Base-by-base conservation (phyloP, 2,113 vertebrate species). In the Jacana jacana region DNA sequence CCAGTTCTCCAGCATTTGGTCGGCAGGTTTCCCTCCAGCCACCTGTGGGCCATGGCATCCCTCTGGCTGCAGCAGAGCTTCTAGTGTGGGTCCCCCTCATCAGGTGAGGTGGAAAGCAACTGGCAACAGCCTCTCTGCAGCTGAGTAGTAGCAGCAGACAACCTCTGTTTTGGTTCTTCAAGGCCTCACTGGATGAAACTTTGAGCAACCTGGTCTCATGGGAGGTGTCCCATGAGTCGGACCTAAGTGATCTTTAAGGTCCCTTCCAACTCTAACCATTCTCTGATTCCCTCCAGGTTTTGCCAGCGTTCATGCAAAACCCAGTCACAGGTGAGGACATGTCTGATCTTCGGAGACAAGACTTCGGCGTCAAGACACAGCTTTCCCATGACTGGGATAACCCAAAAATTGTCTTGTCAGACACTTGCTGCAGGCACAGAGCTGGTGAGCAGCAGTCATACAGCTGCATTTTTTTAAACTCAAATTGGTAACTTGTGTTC, bases 241-340 rank as follows among this genome's bases (percentile, higher is more conserved):
- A 65, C 10, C 28, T 44, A 2, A 9, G 20, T 22, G 28, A 44
- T 16, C 40, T 65, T 65, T 31, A 65, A 15, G 40, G 40, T 65
- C 30, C 40, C 63, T 65, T 65, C 63, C 40, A 65, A 31, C 40
- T 18, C 13, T 20, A 40, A 65, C 28, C 40, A 31, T 65, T 65
- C 28, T 44, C 9, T 44, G 28, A 44, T 22, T 65, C 27, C 60
- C 44, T 18, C 46, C 42, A 68, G 63, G 17, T 10, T 79, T 66
- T 70, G 40, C 65, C 64, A 22, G 44, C 0, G 0, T 3, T 60
- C 66, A 23, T 17, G 73, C n/a, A 86, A 70, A 86, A 75, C 12
- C 11, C 2, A 1, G 60, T 60, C n/a, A n/a, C 0, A 0, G 68
- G 88, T 1, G 0, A 86, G 44, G 60, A 2, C 1, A 0, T 2